These are phyloP conservation scores for Shargacucullia verbasci DNA, from an alignment of 2,888 invertebrate species.

Conservation along the genomic window DNA sequence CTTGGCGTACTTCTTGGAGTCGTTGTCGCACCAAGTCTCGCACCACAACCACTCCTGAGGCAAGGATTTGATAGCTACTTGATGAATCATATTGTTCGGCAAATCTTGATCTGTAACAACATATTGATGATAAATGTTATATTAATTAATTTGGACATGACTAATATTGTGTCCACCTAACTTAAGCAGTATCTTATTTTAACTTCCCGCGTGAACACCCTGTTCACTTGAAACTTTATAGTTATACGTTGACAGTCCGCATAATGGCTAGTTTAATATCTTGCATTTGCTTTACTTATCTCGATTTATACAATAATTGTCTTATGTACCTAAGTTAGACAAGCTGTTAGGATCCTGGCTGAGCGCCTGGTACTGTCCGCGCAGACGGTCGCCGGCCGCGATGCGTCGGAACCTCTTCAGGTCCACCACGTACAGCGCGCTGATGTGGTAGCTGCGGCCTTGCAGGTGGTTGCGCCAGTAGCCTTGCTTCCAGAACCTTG, in stretches of 20 bases:
- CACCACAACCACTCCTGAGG: conserved; percentile 99
- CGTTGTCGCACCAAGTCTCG: conserved; percentile 99
- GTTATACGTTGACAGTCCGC: too few species aligned
- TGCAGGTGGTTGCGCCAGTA: conserved; percentile 99
- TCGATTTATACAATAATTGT: too few species aligned
- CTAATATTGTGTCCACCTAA: too few species aligned
- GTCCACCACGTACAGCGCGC: conserved; percentile 99
- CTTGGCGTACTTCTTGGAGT: conserved; percentile 96
- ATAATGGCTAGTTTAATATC: too few species aligned
- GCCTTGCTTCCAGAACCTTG: conserved; percentile 99
- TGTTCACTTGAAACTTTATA: too few species aligned
- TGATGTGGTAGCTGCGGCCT: conserved; percentile 97
- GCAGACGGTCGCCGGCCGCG: conserved; percentile 98
- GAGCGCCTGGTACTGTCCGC: conserved; percentile 99
- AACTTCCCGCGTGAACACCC: too few species aligned
- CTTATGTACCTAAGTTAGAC: conserved; percentile 97
- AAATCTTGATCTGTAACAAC: conserved; percentile 93
- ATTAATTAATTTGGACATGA: too few species aligned
- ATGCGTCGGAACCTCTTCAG: conserved; percentile 98
- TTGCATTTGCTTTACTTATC: too few species aligned
- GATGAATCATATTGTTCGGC: conserved; percentile 99
- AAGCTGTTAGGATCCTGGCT: conserved; percentile 99
- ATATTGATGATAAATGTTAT: too few species aligned
- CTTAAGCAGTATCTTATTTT: too few species aligned
- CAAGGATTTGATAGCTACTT: conserved; percentile 98